Base-by-base conservation (phyloP, 2,113 vertebrate genomes). In the Chionodraco myersi region DNA sequence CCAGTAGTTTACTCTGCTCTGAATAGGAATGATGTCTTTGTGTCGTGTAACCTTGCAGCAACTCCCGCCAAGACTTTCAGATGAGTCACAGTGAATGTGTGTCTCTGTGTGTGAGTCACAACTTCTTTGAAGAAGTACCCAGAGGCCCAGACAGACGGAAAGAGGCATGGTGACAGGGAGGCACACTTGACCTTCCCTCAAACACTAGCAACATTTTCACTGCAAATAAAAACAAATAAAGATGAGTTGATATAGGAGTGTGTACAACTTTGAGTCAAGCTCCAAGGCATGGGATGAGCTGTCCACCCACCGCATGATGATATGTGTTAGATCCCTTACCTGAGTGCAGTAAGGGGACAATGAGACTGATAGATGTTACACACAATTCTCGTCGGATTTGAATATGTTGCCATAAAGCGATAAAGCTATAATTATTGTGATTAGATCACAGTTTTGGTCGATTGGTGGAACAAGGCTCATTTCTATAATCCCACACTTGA, bases 91-190 rank as follows among this genome's bases (percentile, higher is more conserved):
- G 2, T 72, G 88, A 88, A 89, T 77, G 56, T 79, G 51, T 76
- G 79, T 80, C 61, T 34, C 1, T 78, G 65, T 36, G 0, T 72
- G 88, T 90, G 90, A 87, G 67, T 91, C 92, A 89, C 56, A 18
- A n/a, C 73, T 77, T 74, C 70, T 92, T 86, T 90, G 72, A 89
- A 85, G 88, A 89, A 89, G 78, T 78, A 81, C 79, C 69, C 79
- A 53, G 82, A 83, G 82, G 84, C 47, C 68, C 70, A 85, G 85
- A 90, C 81, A 74, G 84, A 91, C 21, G 9, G 74, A 86, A 84
- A 83, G 74, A 83, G 75, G 54, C 79, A 79, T 78, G 68, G 82
- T 82, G 88, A 92, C 86, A 68, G 62, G 68, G 73, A 89, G 76
- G 47, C 70, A 78, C 77, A 85, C 82, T 90, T 87, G 72, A 85